Percentiles rank a stretch among this genome's conserved stretches.
Conservation (phyloP, 2,888 invertebrate genomes). For the Amblyjoppa proteus region DNA sequence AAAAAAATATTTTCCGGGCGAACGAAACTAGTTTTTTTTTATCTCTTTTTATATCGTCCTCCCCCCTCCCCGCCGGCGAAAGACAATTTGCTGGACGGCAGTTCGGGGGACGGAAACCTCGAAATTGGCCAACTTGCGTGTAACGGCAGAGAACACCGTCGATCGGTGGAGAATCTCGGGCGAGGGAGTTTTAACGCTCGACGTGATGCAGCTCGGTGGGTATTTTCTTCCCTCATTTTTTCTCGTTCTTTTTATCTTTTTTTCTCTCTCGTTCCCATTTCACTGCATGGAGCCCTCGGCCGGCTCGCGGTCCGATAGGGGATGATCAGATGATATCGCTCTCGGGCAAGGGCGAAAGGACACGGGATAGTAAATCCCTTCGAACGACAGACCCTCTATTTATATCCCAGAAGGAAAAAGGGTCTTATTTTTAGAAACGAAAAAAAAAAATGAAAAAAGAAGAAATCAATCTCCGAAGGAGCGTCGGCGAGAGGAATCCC, state of each 20-base stretch:
- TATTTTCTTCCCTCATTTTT: neutral
- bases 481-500: neutral
- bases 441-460: constrained; percentile 31
- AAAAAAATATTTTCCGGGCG: constrained; percentile 82
- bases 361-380: constrained; percentile 48
- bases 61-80: constrained; percentile 6
- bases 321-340: constrained; percentile 59
- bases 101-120: constrained; percentile 51
- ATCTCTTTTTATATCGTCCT: constrained; percentile 12
- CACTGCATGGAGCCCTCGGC: constrained; percentile 12
- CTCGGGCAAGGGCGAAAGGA: constrained; percentile 57
- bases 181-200: constrained; percentile 13
- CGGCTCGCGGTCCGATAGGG: constrained; percentile 18
- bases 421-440: constrained; percentile 57
- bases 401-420: constrained; percentile 18
- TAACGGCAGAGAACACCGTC: neutral
- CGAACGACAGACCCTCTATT: constrained; percentile 46
- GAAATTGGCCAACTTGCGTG: constrained; percentile 55
- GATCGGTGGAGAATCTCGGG: neutral
- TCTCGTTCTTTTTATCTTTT: constrained; percentile 6
- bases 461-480: constrained; percentile 59
- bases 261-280: constrained; percentile 14
- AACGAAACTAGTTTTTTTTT: constrained; percentile 51
- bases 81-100: constrained; percentile 48
- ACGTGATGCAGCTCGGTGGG: constrained; percentile 7